Conservation (phyloP, 2,797 vertebrate species). For the Amblyraja radiata region DNA sequence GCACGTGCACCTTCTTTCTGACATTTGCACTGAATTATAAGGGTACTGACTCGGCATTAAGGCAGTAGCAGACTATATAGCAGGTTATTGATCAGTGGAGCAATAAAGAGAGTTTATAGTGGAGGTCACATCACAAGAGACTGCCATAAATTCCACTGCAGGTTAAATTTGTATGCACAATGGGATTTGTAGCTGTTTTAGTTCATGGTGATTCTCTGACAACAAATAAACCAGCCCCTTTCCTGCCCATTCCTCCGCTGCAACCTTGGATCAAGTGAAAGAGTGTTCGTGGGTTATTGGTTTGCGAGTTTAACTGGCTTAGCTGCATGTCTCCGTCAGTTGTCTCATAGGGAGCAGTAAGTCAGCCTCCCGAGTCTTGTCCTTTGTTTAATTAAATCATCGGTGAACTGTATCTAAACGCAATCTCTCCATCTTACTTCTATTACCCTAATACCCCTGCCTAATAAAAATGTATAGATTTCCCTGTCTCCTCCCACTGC, state of each 20-base stretch:
- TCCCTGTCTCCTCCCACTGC: too few species aligned
- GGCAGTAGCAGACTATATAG: neutral
- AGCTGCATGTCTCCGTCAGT: neutral
- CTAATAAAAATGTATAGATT: neutral
- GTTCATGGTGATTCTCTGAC: neutral
- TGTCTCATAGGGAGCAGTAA: neutral
- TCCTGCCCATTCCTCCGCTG: neutral
- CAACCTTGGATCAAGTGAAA: neutral
- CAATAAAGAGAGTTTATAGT: neutral
- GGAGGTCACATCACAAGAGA: neutral
- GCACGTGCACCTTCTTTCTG: neutral
- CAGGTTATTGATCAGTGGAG: slow-evolving; percentile 2
- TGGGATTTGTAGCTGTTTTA: neutral
- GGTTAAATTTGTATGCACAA: slow-evolving; percentile 1
- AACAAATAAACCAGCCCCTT: neutral
- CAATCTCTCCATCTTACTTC: neutral
- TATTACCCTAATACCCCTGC: neutral
- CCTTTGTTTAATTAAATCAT: neutral
- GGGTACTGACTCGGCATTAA: neutral
- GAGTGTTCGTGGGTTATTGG: too few species aligned
- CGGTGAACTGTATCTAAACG: neutral
- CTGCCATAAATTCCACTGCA: neutral
- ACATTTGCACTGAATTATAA: neutral
- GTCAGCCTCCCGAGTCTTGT: neutral
- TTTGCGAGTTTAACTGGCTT: neutral